These are phyloP conservation scores for Cariama cristata DNA, from an alignment of 2,113 vertebrate species.

Conservation along the genomic window DNA sequence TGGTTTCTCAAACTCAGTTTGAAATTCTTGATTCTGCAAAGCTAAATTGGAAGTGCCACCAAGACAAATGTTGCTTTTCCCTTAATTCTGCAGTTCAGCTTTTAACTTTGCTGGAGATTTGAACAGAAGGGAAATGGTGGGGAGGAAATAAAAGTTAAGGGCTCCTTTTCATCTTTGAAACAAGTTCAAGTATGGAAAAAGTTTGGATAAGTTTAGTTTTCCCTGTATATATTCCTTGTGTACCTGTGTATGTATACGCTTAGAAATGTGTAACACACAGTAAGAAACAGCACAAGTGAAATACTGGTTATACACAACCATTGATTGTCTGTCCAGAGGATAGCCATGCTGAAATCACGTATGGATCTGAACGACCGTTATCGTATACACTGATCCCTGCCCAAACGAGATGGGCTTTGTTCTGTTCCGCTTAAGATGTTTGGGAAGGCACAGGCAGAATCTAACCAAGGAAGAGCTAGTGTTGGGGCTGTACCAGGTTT, in stretches of 20 bases:
- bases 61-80: background rate
- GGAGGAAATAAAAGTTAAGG: background rate
- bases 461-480: background rate
- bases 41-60: background rate
- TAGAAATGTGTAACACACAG: background rate
- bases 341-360: background rate
- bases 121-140: background rate
- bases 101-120: background rate
- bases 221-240: background rate
- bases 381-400: background rate
- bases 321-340: background rate
- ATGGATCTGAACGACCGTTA: background rate
- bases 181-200: background rate
- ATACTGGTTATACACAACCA: background rate
- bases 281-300: background rate
- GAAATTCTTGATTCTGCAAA: background rate
- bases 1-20: background rate
- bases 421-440: background rate
- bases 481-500: rapidly evolving
- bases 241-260: background rate
- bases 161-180: background rate
- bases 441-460: background rate
- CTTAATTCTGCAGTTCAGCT: background rate
- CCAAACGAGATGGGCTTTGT: background rate
- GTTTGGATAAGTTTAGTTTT: background rate